These are phyloP conservation scores for Quadriops clusia DNA, from an alignment of 2,888 invertebrate species.

Conservation along the genomic window DNA sequence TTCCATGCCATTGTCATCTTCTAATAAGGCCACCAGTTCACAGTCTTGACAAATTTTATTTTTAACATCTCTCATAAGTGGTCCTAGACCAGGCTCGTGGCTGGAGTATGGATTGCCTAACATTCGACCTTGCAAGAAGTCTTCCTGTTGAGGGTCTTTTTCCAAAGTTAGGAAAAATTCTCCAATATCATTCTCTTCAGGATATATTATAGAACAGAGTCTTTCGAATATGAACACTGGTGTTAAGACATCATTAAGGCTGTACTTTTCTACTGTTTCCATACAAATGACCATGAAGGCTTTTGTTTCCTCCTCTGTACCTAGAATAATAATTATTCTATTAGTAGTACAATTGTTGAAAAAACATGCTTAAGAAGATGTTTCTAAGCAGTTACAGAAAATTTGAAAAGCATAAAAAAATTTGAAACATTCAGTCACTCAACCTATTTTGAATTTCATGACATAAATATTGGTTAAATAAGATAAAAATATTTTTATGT, in stretches of 20 bases:
- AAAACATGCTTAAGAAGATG: not conserved
- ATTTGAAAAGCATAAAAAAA: slow-evolving; percentile 1
- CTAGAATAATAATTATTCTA: slow-evolving; percentile 31
- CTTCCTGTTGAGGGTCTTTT: slow-evolving; percentile 98
- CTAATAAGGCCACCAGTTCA: slow-evolving; percentile 91
- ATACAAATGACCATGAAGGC: slow-evolving; percentile 97
- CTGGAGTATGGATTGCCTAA: slow-evolving; percentile 96
- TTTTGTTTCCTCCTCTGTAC: slow-evolving; percentile 90
- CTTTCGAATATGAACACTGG: slow-evolving; percentile 97
- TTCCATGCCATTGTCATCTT: slow-evolving; percentile 99
- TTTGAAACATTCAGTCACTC: too few species aligned
- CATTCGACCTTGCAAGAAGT: slow-evolving; percentile 95
- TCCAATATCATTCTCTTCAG: slow-evolving; percentile 92
- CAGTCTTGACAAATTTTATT: slow-evolving; percentile 98
- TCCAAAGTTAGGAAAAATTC: slow-evolving; percentile 94
- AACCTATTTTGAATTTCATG: too few species aligned
- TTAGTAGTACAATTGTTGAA: slow-evolving; percentile 4
- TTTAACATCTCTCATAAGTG: slow-evolving; percentile 96
- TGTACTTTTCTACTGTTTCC: slow-evolving; percentile 86
- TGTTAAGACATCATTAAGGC: slow-evolving; percentile 83
- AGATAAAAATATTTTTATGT: not conserved
- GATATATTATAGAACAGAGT: slow-evolving; percentile 92
- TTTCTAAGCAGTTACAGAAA: slow-evolving; percentile 6
- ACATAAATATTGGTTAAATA: not conserved
- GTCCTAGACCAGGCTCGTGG: slow-evolving; percentile 86